These are phyloP conservation scores for Ladona fulva DNA, from an alignment of 1,140 invertebrate species.

Conservation along the genomic window DNA sequence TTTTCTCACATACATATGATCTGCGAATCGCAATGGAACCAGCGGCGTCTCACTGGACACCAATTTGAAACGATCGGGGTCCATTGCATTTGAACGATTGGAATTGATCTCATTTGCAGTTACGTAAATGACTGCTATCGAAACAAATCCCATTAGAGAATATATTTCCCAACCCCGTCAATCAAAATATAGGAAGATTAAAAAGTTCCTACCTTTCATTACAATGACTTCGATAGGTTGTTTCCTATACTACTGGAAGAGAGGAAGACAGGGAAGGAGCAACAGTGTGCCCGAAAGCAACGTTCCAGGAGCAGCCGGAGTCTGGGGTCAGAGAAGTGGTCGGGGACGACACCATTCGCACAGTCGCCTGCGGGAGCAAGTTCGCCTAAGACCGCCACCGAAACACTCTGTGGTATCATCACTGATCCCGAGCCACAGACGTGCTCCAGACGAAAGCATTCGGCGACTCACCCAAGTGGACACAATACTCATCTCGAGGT, in stretches of 20 bases:
- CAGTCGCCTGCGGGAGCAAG: constrained; percentile 11
- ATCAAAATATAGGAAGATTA: too few species aligned
- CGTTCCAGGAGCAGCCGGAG: neutral
- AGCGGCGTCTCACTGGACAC: too few species aligned
- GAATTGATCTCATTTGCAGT: too few species aligned
- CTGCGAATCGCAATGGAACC: too few species aligned
- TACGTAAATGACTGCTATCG: too few species aligned
- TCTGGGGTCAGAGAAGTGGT: neutral
- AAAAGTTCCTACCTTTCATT: too few species aligned
- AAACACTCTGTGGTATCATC: constrained; percentile 16
- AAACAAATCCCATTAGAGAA: too few species aligned
- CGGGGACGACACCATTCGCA: neutral
- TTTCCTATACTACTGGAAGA: neutral
- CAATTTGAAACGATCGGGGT: too few species aligned
- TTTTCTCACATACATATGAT: too few species aligned
- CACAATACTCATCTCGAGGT: constrained; percentile 22
- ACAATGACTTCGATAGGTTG: neutral
- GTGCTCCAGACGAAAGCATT: constrained; percentile 18
- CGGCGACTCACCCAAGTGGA: constrained; percentile 20
- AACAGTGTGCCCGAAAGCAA: neutral
- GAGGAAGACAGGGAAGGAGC: neutral
- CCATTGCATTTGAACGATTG: too few species aligned
- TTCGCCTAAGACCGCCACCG: constrained; percentile 17
- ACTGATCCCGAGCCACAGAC: constrained; percentile 19
- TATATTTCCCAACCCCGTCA: too few species aligned